Percentiles rank a stretch among this genome's conserved stretches.
Conservation (phyloP, 2,888 invertebrate genomes). For the Cantharis lateralis region DNA sequence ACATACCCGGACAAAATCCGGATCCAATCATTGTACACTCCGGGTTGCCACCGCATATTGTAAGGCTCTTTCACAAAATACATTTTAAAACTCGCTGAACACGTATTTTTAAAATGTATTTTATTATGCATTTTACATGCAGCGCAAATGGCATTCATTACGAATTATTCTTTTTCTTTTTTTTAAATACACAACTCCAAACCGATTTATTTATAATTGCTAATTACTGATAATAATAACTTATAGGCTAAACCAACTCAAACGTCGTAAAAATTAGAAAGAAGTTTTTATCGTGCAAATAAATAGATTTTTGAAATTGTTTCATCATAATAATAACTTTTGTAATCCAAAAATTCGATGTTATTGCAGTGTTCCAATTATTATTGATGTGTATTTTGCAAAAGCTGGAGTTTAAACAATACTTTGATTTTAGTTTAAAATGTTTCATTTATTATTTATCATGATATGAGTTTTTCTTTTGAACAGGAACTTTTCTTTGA, state of each 20-base stretch:
- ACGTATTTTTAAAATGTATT: background rate
- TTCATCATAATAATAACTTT: too few species aligned
- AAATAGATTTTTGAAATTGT: too few species aligned
- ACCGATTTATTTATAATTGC: background rate
- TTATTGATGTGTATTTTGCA: too few species aligned
- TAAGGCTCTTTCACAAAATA: constrained; percentile 41
- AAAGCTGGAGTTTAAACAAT: too few species aligned
- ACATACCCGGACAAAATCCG: constrained; percentile 49
- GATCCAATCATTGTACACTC: constrained; percentile 58
- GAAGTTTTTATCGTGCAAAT: too few species aligned
- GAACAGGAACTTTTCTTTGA: too few species aligned
- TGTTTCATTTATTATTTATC: too few species aligned
- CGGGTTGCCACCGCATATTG: constrained; percentile 25
- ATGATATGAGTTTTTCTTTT: too few species aligned
- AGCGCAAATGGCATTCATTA: background rate
- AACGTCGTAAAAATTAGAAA: background rate
- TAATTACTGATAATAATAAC: background rate
- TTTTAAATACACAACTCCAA: background rate
- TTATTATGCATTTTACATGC: background rate
- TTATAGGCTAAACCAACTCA: background rate
- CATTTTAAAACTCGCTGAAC: background rate
- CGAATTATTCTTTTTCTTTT: background rate
- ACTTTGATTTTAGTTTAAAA: too few species aligned
- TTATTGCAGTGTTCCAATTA: too few species aligned
- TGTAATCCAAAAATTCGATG: too few species aligned